Base-by-base conservation (phyloP, 2,797 vertebrate species). In the Falco columbarius region DNA sequence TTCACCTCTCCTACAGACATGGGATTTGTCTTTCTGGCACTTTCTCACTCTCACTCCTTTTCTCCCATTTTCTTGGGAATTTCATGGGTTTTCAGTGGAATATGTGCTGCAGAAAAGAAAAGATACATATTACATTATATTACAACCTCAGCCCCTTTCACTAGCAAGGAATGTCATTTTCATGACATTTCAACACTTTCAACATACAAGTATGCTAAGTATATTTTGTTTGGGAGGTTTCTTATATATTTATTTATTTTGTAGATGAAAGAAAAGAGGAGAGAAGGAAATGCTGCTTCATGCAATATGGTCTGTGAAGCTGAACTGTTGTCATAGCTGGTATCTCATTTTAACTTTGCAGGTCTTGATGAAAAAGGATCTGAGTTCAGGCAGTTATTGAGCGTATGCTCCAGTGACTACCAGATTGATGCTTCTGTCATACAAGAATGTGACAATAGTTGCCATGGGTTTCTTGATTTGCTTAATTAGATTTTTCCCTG, bases 401-500 rank as follows among this genome's bases (percentile, higher is more conserved):
- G 52, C 55, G 79, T 95, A 95, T 96, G 96, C 91, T 97, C 96
- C 95, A 97, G 90, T 95, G 97, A 95, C 95, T 98, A 89, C 91
- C 75, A 94, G 91, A 97, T 94, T 97, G 97, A 97, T 95, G 96
- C 59, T 93, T 97, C 95, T 96, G 83, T 96, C 95, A 97, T 96
- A 89, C 70, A 97, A 90, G 95, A 96, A 96, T 91, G 74, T 94
- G 96, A 97, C 96, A 98, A 96, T 97, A 97, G 95, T 93, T 97
- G 80, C 93, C 94, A 97, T 97, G 95, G 94, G 93, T 97, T 98
- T 97, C 89, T 94, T 92, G 94, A 95, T 93, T 95, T 19, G 0
- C 89, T 97, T 98, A 98, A 98, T 97, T 98, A 89, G 96, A 91
- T 98, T 96, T 96, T 93, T 94, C 88, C 77, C 95, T 94, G 95